Conservation (phyloP, 2,113 vertebrate genomes). For the Hiodon tergisus region DNA sequence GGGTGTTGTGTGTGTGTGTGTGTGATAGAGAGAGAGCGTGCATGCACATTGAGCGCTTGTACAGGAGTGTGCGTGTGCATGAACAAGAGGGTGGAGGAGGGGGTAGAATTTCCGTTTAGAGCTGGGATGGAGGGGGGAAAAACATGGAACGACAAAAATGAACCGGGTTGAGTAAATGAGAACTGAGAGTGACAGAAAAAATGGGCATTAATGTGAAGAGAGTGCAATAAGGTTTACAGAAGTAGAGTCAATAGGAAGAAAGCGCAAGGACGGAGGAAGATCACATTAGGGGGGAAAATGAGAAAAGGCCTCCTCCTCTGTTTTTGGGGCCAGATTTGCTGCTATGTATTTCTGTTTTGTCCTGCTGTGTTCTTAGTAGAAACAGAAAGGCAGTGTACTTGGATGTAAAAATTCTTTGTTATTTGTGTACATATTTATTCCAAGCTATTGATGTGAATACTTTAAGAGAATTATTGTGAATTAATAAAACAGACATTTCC, state of each 20-base stretch:
- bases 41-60: too few species aligned
- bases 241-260: background rate
- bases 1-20: background rate
- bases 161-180: background rate
- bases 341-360: constrained; percentile 50
- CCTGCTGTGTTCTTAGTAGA: constrained; percentile 46
- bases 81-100: background rate
- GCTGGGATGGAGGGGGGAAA: background rate
- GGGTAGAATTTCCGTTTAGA: too few species aligned
- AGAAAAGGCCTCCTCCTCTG: constrained; percentile 21
- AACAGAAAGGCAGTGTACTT: constrained; percentile 48
- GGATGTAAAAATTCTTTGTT: constrained; percentile 60
- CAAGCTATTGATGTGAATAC: constrained; percentile 52
- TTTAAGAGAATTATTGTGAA: constrained; percentile 44
- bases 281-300: too few species aligned
- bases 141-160: background rate
- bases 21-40: too few species aligned
- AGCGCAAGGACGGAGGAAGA: background rate
- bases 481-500: constrained; percentile 48
- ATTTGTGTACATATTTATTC: constrained; percentile 49
- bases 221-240: background rate
- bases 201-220: background rate
- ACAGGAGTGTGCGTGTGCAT: background rate
- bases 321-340: constrained; percentile 39
- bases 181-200: background rate